Evolutionary conservation across 2,888 invertebrate species (phyloP), one percentile per base, ranked within the genome.

Genomic region (Hofmannophila pseudospretella): DNA sequence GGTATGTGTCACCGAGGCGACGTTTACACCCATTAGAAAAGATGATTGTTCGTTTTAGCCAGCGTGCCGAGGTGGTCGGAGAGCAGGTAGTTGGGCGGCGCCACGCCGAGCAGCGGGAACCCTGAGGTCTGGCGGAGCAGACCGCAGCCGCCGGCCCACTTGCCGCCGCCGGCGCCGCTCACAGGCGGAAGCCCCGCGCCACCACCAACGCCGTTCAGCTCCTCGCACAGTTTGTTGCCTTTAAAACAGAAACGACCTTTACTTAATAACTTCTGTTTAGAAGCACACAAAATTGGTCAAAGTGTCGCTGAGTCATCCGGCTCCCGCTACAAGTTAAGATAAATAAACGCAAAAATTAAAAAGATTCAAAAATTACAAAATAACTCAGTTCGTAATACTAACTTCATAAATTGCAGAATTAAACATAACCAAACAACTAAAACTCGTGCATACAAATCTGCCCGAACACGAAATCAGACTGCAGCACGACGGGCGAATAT

Each of bases 71-170:
- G 79, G 55, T 90, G 90, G 65, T 90, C 90, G 13, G 90, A 89
- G 37, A 90, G 79, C 28, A 90, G 80, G 58, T 90, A 90, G 55
- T 89, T 89, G 43, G 89, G 89, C 5, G 89, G 88, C 25, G 89
- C 88, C 26, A 89, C 89, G 28, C 89, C 87, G 32, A 90, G 77
- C 32, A 89, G 76, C 47, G 86, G 90, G 76, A 88, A 91, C 60
- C 88, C 90, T 28, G 87, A 89, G 46, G 82, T 89, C 74, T 89
- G 81, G 66, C 91, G 84, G 66, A 92, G 75, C 77, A 92, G 67
- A 54, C 92, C 80, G 81, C 92, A 81, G 77, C 92, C 81, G 48
- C 91, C 87, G 45, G 89, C 75, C 90, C 91, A 86, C 68, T 89
- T 86, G 48, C 85, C 85, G 31, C 81, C 78, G 34, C 74, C 74